A percentile compares a stretch with the other conserved stretches of the same genome.
Conservation (phyloP, 2,113 vertebrate species). For the Syngnathus typhle region DNA sequence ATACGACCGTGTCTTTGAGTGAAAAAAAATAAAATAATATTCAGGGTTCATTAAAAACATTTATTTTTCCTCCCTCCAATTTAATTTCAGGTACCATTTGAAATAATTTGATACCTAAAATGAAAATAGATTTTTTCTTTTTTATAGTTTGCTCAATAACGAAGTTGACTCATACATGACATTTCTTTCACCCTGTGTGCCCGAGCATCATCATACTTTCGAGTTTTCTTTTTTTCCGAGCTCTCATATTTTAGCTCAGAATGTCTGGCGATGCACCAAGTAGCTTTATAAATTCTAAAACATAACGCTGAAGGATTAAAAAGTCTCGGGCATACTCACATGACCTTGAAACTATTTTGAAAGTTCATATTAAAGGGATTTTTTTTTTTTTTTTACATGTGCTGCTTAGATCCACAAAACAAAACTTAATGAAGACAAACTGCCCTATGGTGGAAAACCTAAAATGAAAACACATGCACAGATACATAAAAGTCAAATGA, state of each 20-base stretch:
- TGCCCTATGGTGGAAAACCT: conserved; percentile 18
- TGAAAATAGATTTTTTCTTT: not conserved
- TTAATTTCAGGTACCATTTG: too few relatives aligned
- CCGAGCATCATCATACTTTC: not conserved
- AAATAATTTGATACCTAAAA: not conserved
- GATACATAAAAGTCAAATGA: conserved; percentile 17
- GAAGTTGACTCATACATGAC: not conserved
- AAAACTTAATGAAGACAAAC: conserved; percentile 4
- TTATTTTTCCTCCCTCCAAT: too few relatives aligned
- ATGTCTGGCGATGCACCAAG: not conserved
- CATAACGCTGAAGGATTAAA: not conserved
- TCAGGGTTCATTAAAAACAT: too few relatives aligned
- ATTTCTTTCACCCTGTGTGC: not conserved
- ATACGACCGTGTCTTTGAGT: not conserved
- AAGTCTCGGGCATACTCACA: not conserved
- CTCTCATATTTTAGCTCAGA: not conserved
- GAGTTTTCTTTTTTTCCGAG: too few relatives aligned
- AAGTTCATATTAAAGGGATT: conserved; percentile 20
- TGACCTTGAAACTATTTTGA: conserved; percentile 1
- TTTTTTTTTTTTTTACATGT: conserved; percentile 14
- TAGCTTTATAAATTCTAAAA: not conserved
- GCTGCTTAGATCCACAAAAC: conserved; percentile 9
- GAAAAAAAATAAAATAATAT: not conserved
- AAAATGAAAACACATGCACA: conserved; percentile 28
- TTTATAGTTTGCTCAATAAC: not conserved